Evolutionary conservation across 2,888 invertebrate species (phyloP).

Genomic region (Hartigia nigra): DNA sequence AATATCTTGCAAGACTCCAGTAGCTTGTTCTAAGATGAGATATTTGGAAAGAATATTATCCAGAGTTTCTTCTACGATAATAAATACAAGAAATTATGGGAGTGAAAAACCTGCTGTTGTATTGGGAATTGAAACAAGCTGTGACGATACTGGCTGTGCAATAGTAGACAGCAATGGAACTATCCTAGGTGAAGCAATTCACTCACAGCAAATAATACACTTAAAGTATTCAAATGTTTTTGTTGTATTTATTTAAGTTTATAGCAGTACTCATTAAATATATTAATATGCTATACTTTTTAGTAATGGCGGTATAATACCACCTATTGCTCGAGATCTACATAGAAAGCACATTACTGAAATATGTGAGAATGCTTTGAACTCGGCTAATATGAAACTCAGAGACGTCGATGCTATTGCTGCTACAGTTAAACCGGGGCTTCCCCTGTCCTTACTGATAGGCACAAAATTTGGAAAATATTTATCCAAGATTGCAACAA

Average conservation of each 20-base stretch:
- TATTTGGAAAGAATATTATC: neutral
- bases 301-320: slow-evolving; percentile 90
- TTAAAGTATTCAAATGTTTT: slow-evolving; percentile 70
- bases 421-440: slow-evolving; percentile 90
- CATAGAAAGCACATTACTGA: slow-evolving; percentile 82
- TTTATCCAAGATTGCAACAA: slow-evolving; percentile 74
- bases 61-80: neutral
- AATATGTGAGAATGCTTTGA: slow-evolving; percentile 78
- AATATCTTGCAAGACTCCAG: neutral
- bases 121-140: slow-evolving; percentile 96
- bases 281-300: slow-evolving; percentile 33
- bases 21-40: neutral
- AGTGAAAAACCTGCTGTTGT: slow-evolving; percentile 63
- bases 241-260: neutral
- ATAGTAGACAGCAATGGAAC: slow-evolving; percentile 79
- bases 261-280: neutral
- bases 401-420: slow-evolving; percentile 88
- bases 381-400: slow-evolving; percentile 70
- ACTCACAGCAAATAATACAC: slow-evolving; percentile 84
- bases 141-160: slow-evolving; percentile 96
- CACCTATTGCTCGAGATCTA: slow-evolving; percentile 83
- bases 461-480: slow-evolving; percentile 87
- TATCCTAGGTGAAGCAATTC: slow-evolving; percentile 82
- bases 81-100: neutral
- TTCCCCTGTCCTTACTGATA: slow-evolving; percentile 80